A percentile compares a stretch with the other conserved stretches of the same genome.
Evolutionary conservation across 2,888 invertebrate genomes (phyloP).

Genomic region (Metalampra italica): DNA sequence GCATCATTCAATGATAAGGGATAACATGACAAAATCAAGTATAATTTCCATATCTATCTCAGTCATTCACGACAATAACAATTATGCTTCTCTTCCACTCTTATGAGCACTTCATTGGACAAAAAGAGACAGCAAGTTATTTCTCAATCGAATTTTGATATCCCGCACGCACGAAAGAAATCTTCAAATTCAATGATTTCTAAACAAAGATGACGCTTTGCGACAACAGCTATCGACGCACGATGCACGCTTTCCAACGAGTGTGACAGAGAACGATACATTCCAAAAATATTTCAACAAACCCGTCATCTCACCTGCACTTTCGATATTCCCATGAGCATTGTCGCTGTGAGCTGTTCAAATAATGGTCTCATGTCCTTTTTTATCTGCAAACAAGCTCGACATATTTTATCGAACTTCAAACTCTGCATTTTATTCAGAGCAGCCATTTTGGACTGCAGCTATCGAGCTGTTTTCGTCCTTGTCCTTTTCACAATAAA

Average conservation of each 20-base stretch:
- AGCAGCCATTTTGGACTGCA: conserved; percentile 69
- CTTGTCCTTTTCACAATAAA: conserved; percentile 34
- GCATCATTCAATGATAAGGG: conserved; percentile 1
- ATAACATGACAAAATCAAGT: conserved; percentile 7
- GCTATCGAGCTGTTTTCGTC: conserved; percentile 55
- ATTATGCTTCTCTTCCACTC: conserved; percentile 30
- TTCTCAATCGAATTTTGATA: conserved; percentile 63
- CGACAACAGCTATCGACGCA: conserved; percentile 45
- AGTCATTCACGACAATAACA: conserved; percentile 24
- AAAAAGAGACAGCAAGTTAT: conserved; percentile 61
- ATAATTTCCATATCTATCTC: conserved; percentile 26
- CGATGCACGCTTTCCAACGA: conserved; percentile 23
- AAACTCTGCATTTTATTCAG: conserved; percentile 47
- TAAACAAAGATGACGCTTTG: conserved; percentile 73
- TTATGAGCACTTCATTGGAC: conserved; percentile 18
- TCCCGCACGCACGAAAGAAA: conserved; percentile 44
- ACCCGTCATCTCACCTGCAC: conserved; percentile 72
- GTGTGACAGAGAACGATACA: conserved; percentile 61
- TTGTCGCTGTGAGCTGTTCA: conserved; percentile 81
- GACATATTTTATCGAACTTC: conserved; percentile 80
- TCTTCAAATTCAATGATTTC: conserved; percentile 57
- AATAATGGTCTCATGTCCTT: conserved; percentile 82
- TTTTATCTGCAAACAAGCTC: conserved; percentile 80
- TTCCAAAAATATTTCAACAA: conserved; percentile 58
- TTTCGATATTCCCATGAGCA: conserved; percentile 81